Evolutionary conservation across 2,113 vertebrate genomes (phyloP).

Genomic region (Todiramphus saurophagus): DNA sequence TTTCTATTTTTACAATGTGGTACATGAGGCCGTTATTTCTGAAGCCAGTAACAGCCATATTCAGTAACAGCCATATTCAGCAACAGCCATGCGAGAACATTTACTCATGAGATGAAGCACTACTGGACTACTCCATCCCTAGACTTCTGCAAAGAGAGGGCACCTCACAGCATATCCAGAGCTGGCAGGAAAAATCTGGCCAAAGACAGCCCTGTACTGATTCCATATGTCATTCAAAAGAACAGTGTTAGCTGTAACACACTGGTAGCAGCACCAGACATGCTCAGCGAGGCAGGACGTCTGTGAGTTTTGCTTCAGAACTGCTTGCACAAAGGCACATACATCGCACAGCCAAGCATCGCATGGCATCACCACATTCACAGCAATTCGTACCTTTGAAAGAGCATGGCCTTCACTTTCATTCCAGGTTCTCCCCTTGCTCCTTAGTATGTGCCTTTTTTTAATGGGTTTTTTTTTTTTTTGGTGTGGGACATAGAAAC

Average conservation of each 20-base stretch:
- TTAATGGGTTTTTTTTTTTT: background rate
- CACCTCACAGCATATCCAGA: background rate
- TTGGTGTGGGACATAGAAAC: background rate
- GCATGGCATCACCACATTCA: background rate
- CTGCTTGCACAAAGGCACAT: background rate
- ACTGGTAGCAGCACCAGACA: background rate
- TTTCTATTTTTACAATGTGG: conserved; percentile 59
- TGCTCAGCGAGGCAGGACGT: background rate
- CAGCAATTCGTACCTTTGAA: background rate
- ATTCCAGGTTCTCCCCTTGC: background rate
- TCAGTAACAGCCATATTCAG: background rate
- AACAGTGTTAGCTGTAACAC: background rate
- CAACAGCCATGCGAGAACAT: background rate
- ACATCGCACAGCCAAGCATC: background rate
- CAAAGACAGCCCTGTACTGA: background rate
- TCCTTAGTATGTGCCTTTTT: background rate
- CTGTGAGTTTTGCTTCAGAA: background rate
- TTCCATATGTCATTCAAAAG: background rate
- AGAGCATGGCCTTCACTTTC: background rate
- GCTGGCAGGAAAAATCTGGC: background rate
- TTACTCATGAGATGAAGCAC: background rate
- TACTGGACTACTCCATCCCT: background rate
- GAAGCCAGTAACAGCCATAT: conserved; percentile 15
- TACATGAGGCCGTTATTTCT: conserved; percentile 26
- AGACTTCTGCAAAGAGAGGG: background rate